phyloP scores from a whole-genome alignment of 2,888 invertebrate genomes.

The Macrosiphum euphorbiae region DNA sequence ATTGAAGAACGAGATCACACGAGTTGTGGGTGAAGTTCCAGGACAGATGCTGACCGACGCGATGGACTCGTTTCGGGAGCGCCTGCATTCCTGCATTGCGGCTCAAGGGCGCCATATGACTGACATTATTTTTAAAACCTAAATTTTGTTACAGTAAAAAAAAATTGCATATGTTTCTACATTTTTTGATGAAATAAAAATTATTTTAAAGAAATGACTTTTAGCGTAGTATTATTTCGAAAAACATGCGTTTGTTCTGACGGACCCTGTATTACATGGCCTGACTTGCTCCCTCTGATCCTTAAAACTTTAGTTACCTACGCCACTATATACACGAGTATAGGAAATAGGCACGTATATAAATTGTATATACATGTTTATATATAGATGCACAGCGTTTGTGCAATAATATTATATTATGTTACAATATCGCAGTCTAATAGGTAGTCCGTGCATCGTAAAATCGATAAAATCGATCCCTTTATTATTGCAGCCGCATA shows the following conservation, averaged over 20 bases:
- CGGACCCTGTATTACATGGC: constrained; percentile 5
- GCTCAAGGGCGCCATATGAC: no score
- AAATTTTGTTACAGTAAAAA: no score
- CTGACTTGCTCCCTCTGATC: neutral
- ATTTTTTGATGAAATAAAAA: no score
- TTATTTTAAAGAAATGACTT: no score
- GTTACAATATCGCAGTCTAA: neutral
- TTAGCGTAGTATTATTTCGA: constrained; percentile 47
- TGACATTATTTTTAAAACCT: no score
- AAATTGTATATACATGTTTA: neutral
- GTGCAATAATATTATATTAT: neutral
- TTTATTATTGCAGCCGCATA: neutral
- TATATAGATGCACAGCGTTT: neutral
- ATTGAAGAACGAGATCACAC: no score
- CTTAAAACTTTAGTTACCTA: neutral
- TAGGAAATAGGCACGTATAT: neutral
- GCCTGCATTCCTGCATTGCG: no score
- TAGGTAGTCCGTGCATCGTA: neutral
- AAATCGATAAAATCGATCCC: neutral
- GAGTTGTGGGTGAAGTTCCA: no score
- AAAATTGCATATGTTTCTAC: no score
- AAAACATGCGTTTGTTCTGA: constrained; percentile 59
- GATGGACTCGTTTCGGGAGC: no score
- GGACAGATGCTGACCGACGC: no score
- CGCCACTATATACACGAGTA: neutral